Evolutionary conservation across 2,797 vertebrate genomes (phyloP), one percentile per base, ranked within the genome.

Genomic region (Crenuchus spilurus): DNA sequence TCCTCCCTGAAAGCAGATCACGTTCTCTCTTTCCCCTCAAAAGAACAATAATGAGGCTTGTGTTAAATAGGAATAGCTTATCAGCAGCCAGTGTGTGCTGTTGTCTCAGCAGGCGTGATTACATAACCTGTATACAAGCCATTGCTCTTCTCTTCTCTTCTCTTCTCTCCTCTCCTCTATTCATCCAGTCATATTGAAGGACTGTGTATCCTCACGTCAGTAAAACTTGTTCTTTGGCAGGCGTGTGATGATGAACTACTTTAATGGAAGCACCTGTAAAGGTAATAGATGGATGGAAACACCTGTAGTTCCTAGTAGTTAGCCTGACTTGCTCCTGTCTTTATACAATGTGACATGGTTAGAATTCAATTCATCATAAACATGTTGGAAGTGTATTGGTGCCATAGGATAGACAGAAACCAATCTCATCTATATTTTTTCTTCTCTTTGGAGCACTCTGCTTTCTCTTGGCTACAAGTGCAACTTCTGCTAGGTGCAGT

Each of bases 101-200:
- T 42, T 44, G 39, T 28, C 46, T 63, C 61, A 44, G 39, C 22
- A 44, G 61, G 61, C 39, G 39, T 44, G 39, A 28, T 54, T 68
- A 4, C 33, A 13, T 54, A 51, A 33, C 49, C 52, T 58, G 42
- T n/a, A n/a, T n/a, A n/a, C n/a, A n/a, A n/a, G n/a, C n/a, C n/a
- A n/a, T n/a, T n/a, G n/a, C 44, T 18, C 7, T 48, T 7, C n/a
- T 20, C 18, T 18, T 48, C 18, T 20, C 44, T 48, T 2, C 18
- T 18, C 18, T 48, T 20, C 18, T 48, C 18, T 20, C 16, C 42
- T 16, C 6, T 44, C 16, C 16, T n/a, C 44, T 18, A 4, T 46
- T 46, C 16, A 3, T 1, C 8, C n/a, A n/a, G n/a, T n/a, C n/a
- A n/a, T n/a, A n/a, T n/a, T n/a, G n/a, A n/a, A n/a, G n/a, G n/a